phyloP scores from a whole-genome alignment of 1,140 invertebrate genomes.

The Drosophila funebris region DNA sequence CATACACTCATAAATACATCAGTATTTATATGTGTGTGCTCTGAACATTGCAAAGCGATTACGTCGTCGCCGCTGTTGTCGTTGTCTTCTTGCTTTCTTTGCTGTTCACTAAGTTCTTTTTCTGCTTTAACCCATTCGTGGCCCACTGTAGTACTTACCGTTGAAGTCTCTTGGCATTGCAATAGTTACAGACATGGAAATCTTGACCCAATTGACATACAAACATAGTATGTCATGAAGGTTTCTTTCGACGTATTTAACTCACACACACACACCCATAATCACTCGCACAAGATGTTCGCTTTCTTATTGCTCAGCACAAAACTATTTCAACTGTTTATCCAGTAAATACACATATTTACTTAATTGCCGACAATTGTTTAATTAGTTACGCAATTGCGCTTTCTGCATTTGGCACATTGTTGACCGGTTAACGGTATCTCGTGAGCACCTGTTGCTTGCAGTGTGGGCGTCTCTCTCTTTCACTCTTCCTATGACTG shows the following conservation, averaged over 20 bases:
- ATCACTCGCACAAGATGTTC: neutral
- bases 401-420: conserved; percentile 26
- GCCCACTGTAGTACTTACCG: neutral
- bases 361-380: conserved; percentile 71
- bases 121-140: conserved; percentile 56
- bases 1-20: neutral
- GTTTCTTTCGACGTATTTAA: conserved; percentile 29
- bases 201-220: conserved; percentile 59
- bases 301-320: conserved; percentile 34
- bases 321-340: conserved; percentile 61
- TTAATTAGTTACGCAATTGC: conserved; percentile 78
- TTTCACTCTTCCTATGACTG: conserved; percentile 1
- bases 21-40: conserved; percentile 2
- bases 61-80: conserved; percentile 55
- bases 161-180: conserved; percentile 12
- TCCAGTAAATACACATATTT: conserved; percentile 41
- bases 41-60: conserved; percentile 73
- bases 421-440: conserved; percentile 59
- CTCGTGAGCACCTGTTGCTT: conserved; percentile 63
- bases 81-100: conserved; percentile 50
- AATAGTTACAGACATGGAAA: conserved; percentile 16
- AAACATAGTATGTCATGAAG: conserved; percentile 15
- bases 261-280: neutral
- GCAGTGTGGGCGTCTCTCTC: conserved; percentile 5
- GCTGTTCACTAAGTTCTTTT: conserved; percentile 45